Percentiles rank a stretch among this genome's conserved stretches.
Evolutionary conservation across 2,113 vertebrate genomes (phyloP).

Genomic region (Proterorhinus semilunaris): DNA sequence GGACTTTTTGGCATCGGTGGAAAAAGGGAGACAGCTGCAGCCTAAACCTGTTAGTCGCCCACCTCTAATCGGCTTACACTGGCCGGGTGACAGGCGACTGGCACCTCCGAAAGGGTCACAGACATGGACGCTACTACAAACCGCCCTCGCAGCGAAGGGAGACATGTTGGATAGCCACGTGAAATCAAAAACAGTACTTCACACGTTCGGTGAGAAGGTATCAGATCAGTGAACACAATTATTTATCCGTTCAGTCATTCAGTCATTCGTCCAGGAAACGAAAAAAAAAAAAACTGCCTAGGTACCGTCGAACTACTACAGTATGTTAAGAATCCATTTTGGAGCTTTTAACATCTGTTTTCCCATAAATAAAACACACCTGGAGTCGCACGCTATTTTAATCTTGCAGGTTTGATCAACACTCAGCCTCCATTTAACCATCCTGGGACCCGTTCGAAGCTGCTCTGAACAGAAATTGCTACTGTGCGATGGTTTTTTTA

Average conservation of each 20-base stretch:
- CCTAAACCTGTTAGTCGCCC: conserved; percentile 75
- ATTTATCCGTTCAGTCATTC: not conserved
- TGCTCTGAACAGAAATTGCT: no score
- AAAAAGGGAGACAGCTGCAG: conserved; percentile 74
- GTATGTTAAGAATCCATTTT: no score
- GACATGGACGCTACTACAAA: conserved; percentile 51
- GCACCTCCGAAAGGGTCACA: conserved; percentile 64
- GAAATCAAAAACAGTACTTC: conserved; percentile 52
- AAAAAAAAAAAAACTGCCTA: not conserved
- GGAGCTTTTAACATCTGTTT: no score
- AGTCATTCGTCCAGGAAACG: not conserved
- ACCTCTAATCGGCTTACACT: conserved; percentile 81
- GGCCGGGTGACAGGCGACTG: conserved; percentile 71
- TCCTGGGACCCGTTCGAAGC: no score
- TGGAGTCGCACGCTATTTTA: no score
- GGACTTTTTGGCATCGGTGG: conserved; percentile 59
- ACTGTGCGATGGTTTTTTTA: no score
- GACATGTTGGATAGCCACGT: conserved; percentile 69
- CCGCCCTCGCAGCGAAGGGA: conserved; percentile 36
- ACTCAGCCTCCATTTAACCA: no score
- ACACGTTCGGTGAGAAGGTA: conserved; percentile 29
- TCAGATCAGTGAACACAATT: conserved; percentile 12
- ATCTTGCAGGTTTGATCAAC: no score
- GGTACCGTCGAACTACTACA: no score
- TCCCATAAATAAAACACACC: no score